A percentile compares a stretch with the other conserved stretches of the same genome.
Conservation (phyloP, 1,140 invertebrate species). For the Brachionus manjavacas region DNA sequence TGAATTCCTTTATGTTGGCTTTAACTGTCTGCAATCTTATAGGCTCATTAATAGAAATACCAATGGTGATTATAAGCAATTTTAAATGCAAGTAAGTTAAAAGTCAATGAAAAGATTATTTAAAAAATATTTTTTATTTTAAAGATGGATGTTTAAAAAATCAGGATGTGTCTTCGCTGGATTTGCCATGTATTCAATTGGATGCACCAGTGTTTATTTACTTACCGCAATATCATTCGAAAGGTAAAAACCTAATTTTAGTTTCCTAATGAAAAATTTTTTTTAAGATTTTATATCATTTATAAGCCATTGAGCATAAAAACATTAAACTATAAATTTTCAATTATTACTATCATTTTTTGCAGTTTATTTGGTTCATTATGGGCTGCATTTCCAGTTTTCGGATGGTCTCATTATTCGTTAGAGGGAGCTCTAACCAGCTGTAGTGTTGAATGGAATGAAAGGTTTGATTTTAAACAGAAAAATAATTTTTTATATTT, state of each 20-base stretch:
- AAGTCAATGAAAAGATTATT: background rate
- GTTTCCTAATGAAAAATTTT: background rate
- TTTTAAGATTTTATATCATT: background rate
- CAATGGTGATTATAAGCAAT: conserved; percentile 23
- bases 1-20: conserved; percentile 11
- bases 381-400: background rate
- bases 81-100: conserved; percentile 28
- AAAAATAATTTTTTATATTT: background rate
- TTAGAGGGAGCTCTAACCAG: conserved; percentile 30
- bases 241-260: background rate
- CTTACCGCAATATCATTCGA: background rate
- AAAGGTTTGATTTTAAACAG: background rate
- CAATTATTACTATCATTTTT: background rate
- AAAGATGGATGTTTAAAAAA: background rate
- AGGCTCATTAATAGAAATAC: conserved; percentile 3
- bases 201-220: conserved; percentile 29
- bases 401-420: conserved; percentile 32
- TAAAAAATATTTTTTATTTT: background rate
- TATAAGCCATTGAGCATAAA: background rate
- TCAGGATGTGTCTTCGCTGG: background rate
- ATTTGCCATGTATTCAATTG: conserved; percentile 23
- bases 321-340: background rate
- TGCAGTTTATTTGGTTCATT: background rate
- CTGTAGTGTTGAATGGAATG: conserved; percentile 41
- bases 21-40: background rate